A percentile compares a stretch with the other conserved stretches of the same genome.
phyloP scores from a whole-genome alignment of 2,888 invertebrate species.

The Acrobasis suavella region DNA sequence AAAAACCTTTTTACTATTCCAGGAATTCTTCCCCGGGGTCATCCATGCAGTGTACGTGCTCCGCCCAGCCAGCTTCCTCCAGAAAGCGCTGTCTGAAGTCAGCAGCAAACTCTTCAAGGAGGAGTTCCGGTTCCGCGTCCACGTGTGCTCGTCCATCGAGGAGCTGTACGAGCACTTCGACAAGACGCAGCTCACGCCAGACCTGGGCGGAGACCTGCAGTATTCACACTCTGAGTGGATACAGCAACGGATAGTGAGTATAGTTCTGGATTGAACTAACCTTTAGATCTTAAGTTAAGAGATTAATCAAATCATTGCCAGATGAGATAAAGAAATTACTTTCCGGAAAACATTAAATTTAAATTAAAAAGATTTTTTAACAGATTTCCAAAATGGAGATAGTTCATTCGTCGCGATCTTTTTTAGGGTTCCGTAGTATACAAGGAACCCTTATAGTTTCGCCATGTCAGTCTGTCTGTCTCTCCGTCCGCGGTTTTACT shows the following conservation, averaged over 20 bases:
- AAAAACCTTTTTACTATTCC: constrained; percentile 48
- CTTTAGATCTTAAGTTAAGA: too few species aligned
- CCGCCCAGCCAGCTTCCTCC: constrained; percentile 96
- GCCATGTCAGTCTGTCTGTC: too few species aligned
- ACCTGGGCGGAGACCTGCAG: constrained; percentile 93
- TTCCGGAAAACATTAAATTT: too few species aligned
- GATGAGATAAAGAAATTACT: too few species aligned
- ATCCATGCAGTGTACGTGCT: constrained; percentile 97
- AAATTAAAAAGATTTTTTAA: too few species aligned
- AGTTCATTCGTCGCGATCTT: too few species aligned
- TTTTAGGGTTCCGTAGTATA: too few species aligned
- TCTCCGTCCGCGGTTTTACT: too few species aligned
- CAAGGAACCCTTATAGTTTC: too few species aligned
- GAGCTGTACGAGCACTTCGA: constrained; percentile 95
- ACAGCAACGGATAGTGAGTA: constrained; percentile 95
- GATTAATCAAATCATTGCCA: too few species aligned
- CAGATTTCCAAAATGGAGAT: too few species aligned
- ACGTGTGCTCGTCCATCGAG: constrained; percentile 91
- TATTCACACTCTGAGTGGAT: constrained; percentile 98
- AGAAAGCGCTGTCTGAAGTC: constrained; percentile 97
- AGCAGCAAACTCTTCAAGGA: constrained; percentile 95
- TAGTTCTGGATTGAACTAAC: background rate
- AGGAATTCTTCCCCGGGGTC: constrained; percentile 96
- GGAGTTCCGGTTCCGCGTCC: constrained; percentile 94
- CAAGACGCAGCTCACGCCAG: constrained; percentile 91